Evolutionary conservation across 2,113 vertebrate genomes (phyloP).

Genomic region (Prochilodus magdalenae): DNA sequence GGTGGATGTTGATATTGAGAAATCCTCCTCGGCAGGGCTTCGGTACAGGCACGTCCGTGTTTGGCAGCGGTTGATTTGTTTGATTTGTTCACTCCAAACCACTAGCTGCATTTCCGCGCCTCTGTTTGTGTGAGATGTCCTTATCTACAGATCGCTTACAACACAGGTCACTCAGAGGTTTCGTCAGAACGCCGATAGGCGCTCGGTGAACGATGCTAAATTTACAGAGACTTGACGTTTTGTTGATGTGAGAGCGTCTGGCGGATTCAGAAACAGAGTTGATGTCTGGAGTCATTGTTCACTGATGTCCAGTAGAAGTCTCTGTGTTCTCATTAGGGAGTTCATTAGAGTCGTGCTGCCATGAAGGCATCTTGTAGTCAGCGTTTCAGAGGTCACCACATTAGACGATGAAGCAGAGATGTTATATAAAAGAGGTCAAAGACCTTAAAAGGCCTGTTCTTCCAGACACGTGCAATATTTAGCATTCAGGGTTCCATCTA

Average conservation of each 20-base stretch:
- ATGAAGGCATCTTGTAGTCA: conserved; percentile 18
- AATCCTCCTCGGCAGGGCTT: no score
- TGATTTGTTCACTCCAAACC: background rate
- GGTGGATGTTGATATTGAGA: no score
- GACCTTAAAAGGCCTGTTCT: background rate
- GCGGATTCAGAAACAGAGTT: background rate
- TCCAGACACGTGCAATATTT: no score
- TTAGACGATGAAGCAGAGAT: background rate
- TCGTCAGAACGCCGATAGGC: background rate
- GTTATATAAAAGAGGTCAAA: background rate
- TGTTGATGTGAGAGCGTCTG: background rate
- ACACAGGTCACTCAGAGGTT: background rate
- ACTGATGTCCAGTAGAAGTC: background rate
- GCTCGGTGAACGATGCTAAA: no score
- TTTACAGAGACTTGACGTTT: background rate
- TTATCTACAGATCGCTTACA: background rate
- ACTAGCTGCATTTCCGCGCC: background rate
- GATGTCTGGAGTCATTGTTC: background rate
- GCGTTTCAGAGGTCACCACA: background rate
- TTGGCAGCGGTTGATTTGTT: background rate
- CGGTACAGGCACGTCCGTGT: background rate
- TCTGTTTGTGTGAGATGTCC: background rate
- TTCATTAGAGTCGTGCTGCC: conserved; percentile 38
- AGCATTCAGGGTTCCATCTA: no score
- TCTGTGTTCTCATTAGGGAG: conserved; percentile 42